A percentile compares a stretch with the other conserved stretches of the same genome.
phyloP scores from a whole-genome alignment of 2,797 vertebrate species.

The Prionace glauca region DNA sequence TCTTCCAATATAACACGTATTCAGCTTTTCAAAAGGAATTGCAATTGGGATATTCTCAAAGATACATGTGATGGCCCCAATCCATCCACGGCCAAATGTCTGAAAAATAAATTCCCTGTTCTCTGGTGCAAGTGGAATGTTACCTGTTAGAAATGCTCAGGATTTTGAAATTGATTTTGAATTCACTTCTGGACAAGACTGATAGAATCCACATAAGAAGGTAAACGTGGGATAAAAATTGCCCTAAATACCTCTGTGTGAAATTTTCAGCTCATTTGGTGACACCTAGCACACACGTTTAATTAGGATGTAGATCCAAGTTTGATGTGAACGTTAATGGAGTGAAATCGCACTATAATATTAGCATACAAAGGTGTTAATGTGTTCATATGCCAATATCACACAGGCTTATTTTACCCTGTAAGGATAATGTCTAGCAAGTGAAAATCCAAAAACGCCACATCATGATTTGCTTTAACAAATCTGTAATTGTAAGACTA shows the following conservation, averaged over 20 bases:
- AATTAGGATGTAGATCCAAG: background rate
- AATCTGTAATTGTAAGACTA: background rate
- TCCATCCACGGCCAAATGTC: background rate
- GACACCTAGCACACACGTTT: background rate
- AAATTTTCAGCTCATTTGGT: background rate
- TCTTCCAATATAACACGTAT: background rate
- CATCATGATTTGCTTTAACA: background rate
- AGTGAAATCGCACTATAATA: background rate
- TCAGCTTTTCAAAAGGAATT: background rate
- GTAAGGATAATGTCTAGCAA: background rate
- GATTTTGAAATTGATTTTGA: conserved; percentile 15
- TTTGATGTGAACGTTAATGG: background rate
- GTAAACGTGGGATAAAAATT: background rate
- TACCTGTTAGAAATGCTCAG: background rate
- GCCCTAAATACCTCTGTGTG: background rate
- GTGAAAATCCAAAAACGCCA: background rate
- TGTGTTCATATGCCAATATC: background rate
- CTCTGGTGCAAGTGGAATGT: background rate
- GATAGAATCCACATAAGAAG: background rate
- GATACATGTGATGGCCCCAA: background rate
- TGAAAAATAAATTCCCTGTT: background rate
- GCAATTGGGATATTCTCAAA: background rate
- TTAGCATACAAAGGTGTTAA: background rate
- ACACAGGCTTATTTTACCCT: background rate
- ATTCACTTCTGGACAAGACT: background rate